Evolutionary conservation across 2,888 invertebrate genomes (phyloP).

Genomic region (Periphyllus acericola): DNA sequence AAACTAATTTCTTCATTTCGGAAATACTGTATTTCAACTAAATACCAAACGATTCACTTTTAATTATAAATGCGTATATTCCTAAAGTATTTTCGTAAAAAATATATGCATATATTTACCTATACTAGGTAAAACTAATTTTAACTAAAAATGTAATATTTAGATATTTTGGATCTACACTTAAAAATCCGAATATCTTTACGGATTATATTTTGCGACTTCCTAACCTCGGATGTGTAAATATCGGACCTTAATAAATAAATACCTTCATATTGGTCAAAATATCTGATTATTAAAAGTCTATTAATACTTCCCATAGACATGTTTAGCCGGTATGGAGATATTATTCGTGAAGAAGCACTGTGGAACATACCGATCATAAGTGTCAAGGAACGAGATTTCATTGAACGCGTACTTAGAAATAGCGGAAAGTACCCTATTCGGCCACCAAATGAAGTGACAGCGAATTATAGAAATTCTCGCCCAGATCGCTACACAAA

Average conservation of each 20-base stretch:
- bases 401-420: slow-evolving; percentile 81
- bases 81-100: not conserved
- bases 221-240: not conserved
- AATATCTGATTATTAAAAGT: not conserved
- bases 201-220: not conserved
- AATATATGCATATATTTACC: not conserved
- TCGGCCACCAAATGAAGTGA: slow-evolving; percentile 84
- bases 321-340: slow-evolving; percentile 78
- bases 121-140: not conserved
- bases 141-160: slow-evolving; percentile 1
- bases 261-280: not conserved
- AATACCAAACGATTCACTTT: too few relatives aligned
- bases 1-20: too few relatives aligned
- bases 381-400: slow-evolving; percentile 76
- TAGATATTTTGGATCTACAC: slow-evolving; percentile 1
- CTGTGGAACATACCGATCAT: slow-evolving; percentile 79
- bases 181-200: not conserved
- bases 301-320: slow-evolving; percentile 69
- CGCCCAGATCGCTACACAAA: slow-evolving; percentile 84
- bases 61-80: too few relatives aligned
- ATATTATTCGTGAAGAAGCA: slow-evolving; percentile 81
- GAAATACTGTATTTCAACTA: too few relatives aligned
- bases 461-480: slow-evolving; percentile 78
- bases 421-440: slow-evolving; percentile 80
- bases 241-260: not conserved